These are phyloP conservation scores for Helicoverpa assulta DNA, from an alignment of 2,888 invertebrate species.

Conservation along the genomic window DNA sequence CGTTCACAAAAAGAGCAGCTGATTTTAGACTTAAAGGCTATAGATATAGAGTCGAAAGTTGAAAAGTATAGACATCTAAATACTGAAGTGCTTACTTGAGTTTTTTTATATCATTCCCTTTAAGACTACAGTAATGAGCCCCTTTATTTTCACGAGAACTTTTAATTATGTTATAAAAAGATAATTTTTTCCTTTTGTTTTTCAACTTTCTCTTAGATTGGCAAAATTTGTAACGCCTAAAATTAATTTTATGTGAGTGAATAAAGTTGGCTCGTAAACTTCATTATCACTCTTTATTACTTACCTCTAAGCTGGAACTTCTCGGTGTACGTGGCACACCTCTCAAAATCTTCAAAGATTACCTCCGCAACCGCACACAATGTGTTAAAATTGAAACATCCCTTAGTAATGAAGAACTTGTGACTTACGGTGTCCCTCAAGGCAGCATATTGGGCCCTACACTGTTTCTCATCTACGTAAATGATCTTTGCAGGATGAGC, in stretches of 20 bases:
- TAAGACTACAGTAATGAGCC: conserved; percentile 56
- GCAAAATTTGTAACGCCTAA: conserved; percentile 57
- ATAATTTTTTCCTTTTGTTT: conserved; percentile 54
- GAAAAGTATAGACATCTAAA: background rate
- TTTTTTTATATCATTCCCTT: conserved; percentile 43
- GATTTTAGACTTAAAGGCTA: background rate
- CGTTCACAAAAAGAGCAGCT: background rate
- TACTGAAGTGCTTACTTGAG: conserved; percentile 8
- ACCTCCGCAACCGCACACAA: no score
- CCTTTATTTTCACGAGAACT: conserved; percentile 63
- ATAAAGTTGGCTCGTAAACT: conserved; percentile 57
- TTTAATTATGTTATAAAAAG: conserved; percentile 71
- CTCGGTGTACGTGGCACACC: no score
- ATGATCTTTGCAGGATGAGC: no score
- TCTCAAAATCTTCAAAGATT: no score
- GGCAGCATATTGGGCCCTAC: no score
- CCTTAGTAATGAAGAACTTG: no score
- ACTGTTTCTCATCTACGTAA: no score
- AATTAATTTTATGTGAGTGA: conserved; percentile 61
- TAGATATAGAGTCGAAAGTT: conserved; percentile 12
- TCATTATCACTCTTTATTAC: conserved; percentile 59
- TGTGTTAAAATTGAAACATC: no score
- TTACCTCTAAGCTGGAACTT: no score
- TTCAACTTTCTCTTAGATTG: conserved; percentile 52
- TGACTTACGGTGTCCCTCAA: no score